Conservation (phyloP, 2,797 vertebrate genomes). For the Catostomus latipinnis region DNA sequence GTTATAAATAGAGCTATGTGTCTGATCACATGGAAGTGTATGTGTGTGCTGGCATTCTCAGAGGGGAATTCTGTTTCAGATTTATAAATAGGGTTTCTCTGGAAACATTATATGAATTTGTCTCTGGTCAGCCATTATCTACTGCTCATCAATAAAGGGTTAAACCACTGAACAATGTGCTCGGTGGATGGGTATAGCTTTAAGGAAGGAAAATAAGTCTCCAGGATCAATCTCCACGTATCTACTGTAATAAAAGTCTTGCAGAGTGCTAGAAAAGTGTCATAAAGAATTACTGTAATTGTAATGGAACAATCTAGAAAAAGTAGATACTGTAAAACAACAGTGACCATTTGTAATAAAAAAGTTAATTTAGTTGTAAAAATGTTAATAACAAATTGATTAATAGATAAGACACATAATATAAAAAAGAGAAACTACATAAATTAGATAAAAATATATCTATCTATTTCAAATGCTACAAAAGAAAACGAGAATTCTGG, state of each 20-base stretch:
- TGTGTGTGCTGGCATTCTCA: slow-evolving; percentile 55
- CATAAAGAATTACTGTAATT: too few species aligned
- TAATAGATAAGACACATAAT: too few species aligned
- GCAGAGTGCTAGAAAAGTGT: background rate
- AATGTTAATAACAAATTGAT: too few species aligned
- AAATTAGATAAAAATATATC: background rate
- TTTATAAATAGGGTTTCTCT: slow-evolving; percentile 57
- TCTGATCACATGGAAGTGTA: slow-evolving; percentile 75
- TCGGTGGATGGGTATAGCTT: background rate
- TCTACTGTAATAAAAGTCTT: slow-evolving; percentile 11
- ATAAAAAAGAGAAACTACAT: too few species aligned
- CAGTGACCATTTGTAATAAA: too few species aligned
- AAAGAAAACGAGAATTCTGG: background rate
- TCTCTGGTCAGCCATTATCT: slow-evolving; percentile 22
- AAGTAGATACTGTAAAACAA: too few species aligned
- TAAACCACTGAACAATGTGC: slow-evolving; percentile 3
- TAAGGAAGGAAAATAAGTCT: slow-evolving; percentile 13
- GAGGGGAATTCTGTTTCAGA: slow-evolving; percentile 67
- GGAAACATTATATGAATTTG: background rate
- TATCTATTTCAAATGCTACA: background rate
- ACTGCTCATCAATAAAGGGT: background rate
- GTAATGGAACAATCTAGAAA: too few species aligned
- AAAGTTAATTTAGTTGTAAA: too few species aligned
- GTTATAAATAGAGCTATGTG: slow-evolving; percentile 79
- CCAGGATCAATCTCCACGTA: background rate